These are phyloP conservation scores for Eupithecia tripunctaria DNA, from an alignment of 2,888 invertebrate genomes.

Conservation along the genomic window DNA sequence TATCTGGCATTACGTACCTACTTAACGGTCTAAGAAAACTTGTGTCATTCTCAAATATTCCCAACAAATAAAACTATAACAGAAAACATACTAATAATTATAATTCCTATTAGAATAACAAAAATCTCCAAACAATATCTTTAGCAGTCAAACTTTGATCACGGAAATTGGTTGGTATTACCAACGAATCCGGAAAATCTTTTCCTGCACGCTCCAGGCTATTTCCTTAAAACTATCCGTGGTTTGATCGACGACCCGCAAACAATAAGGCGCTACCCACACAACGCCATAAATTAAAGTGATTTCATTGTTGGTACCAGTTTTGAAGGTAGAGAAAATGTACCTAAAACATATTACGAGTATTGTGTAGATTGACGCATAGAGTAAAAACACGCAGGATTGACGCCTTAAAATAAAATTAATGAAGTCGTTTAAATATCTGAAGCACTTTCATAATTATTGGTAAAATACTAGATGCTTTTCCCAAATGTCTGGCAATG, in stretches of 20 bases:
- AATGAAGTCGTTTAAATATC: too few species aligned
- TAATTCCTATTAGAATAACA: background rate
- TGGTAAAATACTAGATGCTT: too few species aligned
- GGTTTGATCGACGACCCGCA: slow-evolving; percentile 32
- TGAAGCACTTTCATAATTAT: too few species aligned
- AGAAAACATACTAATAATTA: background rate
- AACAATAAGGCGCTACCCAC: slow-evolving; percentile 36
- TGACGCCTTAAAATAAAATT: background rate
- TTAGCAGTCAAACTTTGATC: slow-evolving; percentile 14
- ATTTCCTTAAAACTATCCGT: slow-evolving; percentile 38
- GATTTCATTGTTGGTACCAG: background rate
- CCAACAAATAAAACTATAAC: background rate
- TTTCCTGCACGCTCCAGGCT: slow-evolving; percentile 25
- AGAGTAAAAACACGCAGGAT: background rate
- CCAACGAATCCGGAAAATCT: slow-evolving; percentile 27
- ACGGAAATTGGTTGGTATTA: slow-evolving; percentile 17
- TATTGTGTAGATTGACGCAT: too few species aligned
- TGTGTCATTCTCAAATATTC: background rate
- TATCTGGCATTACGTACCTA: background rate
- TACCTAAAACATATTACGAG: too few species aligned
- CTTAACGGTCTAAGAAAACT: background rate
- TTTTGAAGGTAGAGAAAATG: background rate
- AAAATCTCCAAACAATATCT: background rate
- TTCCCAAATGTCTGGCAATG: too few species aligned
- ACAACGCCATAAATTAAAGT: background rate